Evolutionary conservation across 2,888 invertebrate species (phyloP), one percentile per base, ranked within the genome.

Genomic region (Lithophane semibrunnea): DNA sequence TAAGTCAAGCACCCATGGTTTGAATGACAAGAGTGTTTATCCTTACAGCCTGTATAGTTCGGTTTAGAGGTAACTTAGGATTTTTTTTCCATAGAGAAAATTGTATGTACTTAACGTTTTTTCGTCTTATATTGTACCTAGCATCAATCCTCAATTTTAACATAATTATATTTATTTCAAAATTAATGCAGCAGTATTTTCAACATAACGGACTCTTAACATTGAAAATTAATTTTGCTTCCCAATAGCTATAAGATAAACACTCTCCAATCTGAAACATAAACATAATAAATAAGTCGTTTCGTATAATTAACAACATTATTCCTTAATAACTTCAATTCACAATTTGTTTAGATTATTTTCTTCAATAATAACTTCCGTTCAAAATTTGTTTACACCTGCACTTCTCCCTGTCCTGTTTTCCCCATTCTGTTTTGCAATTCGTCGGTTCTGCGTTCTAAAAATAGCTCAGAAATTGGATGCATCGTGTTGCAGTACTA

Each of bases 401-500:
- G 83, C 47, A 82, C 74, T 86, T 86, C 86, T 86, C 24, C 13
- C 1, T n/a, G 54, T 65, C 21, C 60, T 67, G 82, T 56, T 77
- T 60, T 61, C 18, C 13, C 1, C 13, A 44, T 65, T n/a, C 64
- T 67, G 82, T 56, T 77, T 60, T 64, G 74, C 37, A 54, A 49
- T 49, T 21, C 12, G 56, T 37, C 70, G 77, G 67, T 47, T 85
- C 80, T 82, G 83, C 75, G 66, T 78, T 85, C 89, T 82, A 76
- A 80, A 73, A 78, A 84, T 88, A 89, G 16, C 63, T 47, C 60
- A 67, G 69, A 66, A 76, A 80, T 82, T 76, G 82, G 29, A 77
- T 84, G 77, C 70, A 79, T 61, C 68, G 63, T 37, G 29, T 52
- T 77, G 76, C 76, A 77, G 67, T 29, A 10, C 52, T 69, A 79